Conservation (phyloP, 2,888 invertebrate species). For the Cantharis rustica region DNA sequence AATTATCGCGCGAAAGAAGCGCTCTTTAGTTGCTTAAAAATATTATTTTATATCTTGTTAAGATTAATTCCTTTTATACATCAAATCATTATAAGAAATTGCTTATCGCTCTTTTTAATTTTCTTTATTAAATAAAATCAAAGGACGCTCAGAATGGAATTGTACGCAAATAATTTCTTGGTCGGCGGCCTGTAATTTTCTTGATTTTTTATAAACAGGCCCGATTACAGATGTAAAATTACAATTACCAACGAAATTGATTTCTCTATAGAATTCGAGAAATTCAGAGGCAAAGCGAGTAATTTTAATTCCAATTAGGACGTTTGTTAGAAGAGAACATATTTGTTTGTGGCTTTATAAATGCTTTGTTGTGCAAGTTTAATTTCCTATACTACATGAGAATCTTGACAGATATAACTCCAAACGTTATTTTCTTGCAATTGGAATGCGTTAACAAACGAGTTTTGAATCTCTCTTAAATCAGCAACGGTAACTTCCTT, state of each 20-base stretch:
- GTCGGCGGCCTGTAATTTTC: constrained; percentile 18
- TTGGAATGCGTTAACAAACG: constrained; percentile 5
- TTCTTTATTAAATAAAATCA: constrained; percentile 14
- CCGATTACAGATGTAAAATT: constrained; percentile 30
- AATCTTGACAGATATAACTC: constrained; percentile 12
- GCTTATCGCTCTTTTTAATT: constrained; percentile 17
- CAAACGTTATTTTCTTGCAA: constrained; percentile 9
- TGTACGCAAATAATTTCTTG: constrained; percentile 10
- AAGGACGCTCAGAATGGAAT: constrained; percentile 9
- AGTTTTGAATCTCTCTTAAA: constrained; percentile 13
- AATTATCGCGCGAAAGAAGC: background rate
- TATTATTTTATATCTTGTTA: background rate
- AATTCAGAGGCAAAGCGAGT: constrained; percentile 37
- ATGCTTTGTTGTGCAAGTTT: constrained; percentile 25
- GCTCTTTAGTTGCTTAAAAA: background rate
- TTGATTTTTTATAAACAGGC: constrained; percentile 14
- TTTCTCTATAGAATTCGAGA: constrained; percentile 29
- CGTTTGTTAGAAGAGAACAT: constrained; percentile 28
- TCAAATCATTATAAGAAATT: constrained; percentile 1
- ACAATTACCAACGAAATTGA: constrained; percentile 36
- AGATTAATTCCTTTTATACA: background rate
- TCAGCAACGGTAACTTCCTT: constrained; percentile 16
- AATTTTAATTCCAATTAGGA: constrained; percentile 40
- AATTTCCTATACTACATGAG: constrained; percentile 21
- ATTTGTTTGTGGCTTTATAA: constrained; percentile 39